These are phyloP conservation scores for Turnix velox DNA, from an alignment of 2,113 vertebrate species.

Conservation along the genomic window DNA sequence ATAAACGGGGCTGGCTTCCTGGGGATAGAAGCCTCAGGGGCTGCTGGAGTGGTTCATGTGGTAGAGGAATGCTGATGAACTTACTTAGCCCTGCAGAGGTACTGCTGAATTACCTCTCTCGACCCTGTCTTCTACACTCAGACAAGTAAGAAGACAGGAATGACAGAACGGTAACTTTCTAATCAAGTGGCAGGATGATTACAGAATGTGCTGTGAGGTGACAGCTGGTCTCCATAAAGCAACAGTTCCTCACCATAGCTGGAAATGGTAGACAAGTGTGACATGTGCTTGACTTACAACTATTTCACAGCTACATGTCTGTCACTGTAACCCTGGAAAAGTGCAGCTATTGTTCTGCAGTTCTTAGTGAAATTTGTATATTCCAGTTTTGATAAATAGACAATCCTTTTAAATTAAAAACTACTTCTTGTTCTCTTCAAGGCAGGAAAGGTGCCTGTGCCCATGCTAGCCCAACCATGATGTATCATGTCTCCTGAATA, in stretches of 20 bases:
- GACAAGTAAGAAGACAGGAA: background rate
- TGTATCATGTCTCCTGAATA: background rate
- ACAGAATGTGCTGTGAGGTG: rapidly evolving
- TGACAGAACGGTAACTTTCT: background rate
- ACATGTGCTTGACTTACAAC: background rate
- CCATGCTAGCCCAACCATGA: background rate
- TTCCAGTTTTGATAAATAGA: background rate
- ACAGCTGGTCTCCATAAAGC: background rate
- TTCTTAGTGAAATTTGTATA: background rate
- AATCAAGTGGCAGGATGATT: background rate
- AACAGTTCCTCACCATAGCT: background rate
- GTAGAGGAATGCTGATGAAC: background rate
- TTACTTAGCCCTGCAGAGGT: background rate
- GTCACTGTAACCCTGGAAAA: background rate
- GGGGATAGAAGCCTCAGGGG: background rate
- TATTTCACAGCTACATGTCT: background rate
- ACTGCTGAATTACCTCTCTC: background rate
- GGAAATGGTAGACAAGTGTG: background rate
- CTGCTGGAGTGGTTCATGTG: background rate
- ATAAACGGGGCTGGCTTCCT: background rate
- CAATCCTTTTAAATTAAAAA: background rate
- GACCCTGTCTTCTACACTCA: background rate
- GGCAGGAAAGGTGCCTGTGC: background rate
- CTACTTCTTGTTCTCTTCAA: background rate
- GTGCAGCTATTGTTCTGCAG: background rate